These are phyloP conservation scores for Agrilus cyanescens DNA, from an alignment of 2,888 invertebrate species.

Conservation along the genomic window DNA sequence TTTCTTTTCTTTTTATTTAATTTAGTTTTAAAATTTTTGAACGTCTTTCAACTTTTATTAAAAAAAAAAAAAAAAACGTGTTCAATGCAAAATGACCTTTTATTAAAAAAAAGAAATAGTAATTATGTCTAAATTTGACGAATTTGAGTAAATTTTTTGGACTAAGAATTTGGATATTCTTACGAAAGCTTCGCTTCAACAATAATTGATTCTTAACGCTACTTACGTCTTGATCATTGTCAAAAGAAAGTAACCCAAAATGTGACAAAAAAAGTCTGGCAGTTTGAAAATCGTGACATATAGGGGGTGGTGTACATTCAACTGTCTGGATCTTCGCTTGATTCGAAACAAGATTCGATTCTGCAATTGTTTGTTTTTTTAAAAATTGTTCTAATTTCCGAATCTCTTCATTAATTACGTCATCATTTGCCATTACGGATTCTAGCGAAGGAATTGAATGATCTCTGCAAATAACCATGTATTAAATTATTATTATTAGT, in stretches of 20 bases:
- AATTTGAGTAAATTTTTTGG: too few relatives aligned
- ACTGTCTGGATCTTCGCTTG: conserved; percentile 41
- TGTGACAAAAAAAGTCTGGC: conserved; percentile 90
- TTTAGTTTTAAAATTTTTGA: too few relatives aligned
- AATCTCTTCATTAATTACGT: conserved; percentile 38
- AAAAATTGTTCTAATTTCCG: conserved; percentile 58
- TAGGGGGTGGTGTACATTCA: conserved; percentile 68
- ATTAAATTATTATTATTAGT: background rate
- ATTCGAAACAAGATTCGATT: conserved; percentile 23
- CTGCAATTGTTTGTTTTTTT: conserved; percentile 51
- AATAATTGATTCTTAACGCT: too few relatives aligned
- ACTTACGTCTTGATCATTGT: conserved; percentile 35
- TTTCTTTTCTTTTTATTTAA: too few relatives aligned
- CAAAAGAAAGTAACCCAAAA: conserved; percentile 76
- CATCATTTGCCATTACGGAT: conserved; percentile 51
- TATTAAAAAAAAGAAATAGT: too few relatives aligned
- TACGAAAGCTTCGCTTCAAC: too few relatives aligned
- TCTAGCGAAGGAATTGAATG: conserved; percentile 84
- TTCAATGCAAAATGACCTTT: too few relatives aligned
- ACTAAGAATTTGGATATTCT: too few relatives aligned
- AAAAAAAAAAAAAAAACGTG: too few relatives aligned
- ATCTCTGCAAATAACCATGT: conserved; percentile 45
- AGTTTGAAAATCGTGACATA: conserved; percentile 89
- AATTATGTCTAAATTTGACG: too few relatives aligned
- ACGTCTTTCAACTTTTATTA: too few relatives aligned